Evolutionary conservation across 2,797 vertebrate species (phyloP), one percentile per base, ranked within the genome.

Genomic region (Enteromius fasciolatus): DNA sequence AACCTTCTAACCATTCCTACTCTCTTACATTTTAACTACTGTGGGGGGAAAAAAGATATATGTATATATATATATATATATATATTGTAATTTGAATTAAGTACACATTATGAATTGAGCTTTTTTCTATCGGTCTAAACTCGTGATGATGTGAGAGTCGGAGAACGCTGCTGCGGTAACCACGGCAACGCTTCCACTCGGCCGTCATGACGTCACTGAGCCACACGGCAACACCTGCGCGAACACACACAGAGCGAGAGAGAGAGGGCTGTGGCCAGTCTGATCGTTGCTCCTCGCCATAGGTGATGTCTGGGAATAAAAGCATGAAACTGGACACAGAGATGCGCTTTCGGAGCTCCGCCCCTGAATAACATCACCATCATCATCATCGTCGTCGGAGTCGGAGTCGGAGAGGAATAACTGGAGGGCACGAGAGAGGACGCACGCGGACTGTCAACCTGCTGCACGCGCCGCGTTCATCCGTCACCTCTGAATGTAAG

Each of bases 101-200:
- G 48, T 61, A 31, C 28, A 18, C 39, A 54, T 36, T 12, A 52
- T 23, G 61, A 39, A 36, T 15, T 50, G 23, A 11, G 8, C 17
- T 73, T 17, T 63, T 63, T 39, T 44, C 25, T 52, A 3, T 39
- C 39, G 9, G 18, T 63, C 10, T 14, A n/a, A n/a, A 59, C 48
- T 52, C 17, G 36, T 78, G 74, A 57, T 69, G 61, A 83, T 67
- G 75, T 28, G 39, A 68, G 36, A 54, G 25, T 61, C 11, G 2
- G 85, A 86, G 88, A 87, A 87, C 50, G 36, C 52, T 9, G 28
- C 82, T 80, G 88, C 86, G 85, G 93, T 93, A 93, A 94, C 93
- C 94, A 93, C 87, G 91, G 91, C 90, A 93, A 94, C 93, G 88
- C 90, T 91, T 91, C 89, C 90, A 88, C 88, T 88, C 17, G 31